These are phyloP conservation scores for Luidia sarsii DNA, from an alignment of 53 echinoderm and acorn worm genomes.

Conservation along the genomic window DNA sequence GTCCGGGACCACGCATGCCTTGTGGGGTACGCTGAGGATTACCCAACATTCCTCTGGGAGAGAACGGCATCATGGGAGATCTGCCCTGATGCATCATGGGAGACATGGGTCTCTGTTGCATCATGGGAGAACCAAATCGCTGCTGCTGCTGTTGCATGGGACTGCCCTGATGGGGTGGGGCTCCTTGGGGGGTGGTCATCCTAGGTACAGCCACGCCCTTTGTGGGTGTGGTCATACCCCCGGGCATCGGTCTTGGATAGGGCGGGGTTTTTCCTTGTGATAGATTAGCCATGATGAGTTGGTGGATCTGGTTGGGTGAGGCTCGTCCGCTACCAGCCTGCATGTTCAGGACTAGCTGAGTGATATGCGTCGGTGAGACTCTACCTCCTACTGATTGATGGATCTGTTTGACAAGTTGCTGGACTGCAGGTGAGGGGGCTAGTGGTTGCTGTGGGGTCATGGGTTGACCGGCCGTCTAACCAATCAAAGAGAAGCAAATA, in stretches of 20 bases:
- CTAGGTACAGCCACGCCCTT: conserved; percentile 10
- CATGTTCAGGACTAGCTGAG: conserved; percentile 77
- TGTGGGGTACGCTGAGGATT: conserved; percentile 60
- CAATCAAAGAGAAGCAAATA: too few relatives aligned
- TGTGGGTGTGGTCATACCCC: conserved; percentile 8
- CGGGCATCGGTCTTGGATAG: conserved; percentile 29
- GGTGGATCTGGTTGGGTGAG: conserved; percentile 76
- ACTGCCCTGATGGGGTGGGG: conserved; percentile 1
- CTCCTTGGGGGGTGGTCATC: conserved; percentile 11
- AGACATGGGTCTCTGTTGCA: conserved; percentile 27
- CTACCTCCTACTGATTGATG: conserved; percentile 87
- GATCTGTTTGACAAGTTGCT: conserved; percentile 82
- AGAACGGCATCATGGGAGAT: conserved; percentile 55
- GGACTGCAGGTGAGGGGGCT: conserved; percentile 45
- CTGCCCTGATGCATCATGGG: conserved; percentile 43
- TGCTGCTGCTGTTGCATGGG: conserved; percentile 28
- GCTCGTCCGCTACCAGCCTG: conserved; percentile 78
- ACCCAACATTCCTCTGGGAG: conserved; percentile 56
- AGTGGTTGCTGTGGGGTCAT: conserved; percentile 41
- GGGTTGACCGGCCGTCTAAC: conserved; percentile 38
- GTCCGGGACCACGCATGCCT: conserved; percentile 45
- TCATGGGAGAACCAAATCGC: conserved; percentile 40
- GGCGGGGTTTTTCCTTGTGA: conserved; percentile 19
- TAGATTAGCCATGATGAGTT: conserved; percentile 41
- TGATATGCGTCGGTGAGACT: conserved; percentile 86